Base-by-base conservation (phyloP, 2,113 vertebrate genomes). In the Eptesicus fuscus region DNA sequence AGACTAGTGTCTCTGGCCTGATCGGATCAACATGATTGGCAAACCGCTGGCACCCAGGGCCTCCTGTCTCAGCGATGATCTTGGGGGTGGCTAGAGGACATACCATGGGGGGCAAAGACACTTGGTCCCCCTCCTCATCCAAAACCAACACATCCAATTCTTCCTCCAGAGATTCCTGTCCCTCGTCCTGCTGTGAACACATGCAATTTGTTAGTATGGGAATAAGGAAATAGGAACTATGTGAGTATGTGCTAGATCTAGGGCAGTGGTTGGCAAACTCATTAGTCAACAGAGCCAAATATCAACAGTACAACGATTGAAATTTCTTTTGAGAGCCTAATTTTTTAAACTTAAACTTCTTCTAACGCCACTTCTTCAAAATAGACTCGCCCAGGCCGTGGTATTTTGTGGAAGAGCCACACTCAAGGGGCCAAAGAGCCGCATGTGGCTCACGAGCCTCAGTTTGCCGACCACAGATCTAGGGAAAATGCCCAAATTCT, bases 111-210 rank as follows among this genome's bases (percentile, higher is more conserved):
- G 98, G 84, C 87, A 91, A 90, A 94, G 93, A 94, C 93, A 96
- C 30, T 7, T 96, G 96, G 93, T 90, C 96, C 85, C 94, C 98
- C 74, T 98, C 97, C 96, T 96, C 97, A 96, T 98, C 94, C 97
- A 97, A 88, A 97, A 96, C 94, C 97, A 97, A 97, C 84, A 94
- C 77, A 97, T 96, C 95, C 97, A 97, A 69, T 95, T 98, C 97
- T 97, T 98, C 98, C 94, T 98, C 94, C 96, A 97, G 97, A 1
- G 35, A 96, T 40, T 98, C 98, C 96, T 98, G 97, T 97, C 98
- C 97, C 98, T 98, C 96, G 93, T 98, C 98, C 98, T 98, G 98
- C 97, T 98, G 98, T 98, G 96, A 98, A 98, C 95, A 98, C 96
- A 98, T 0, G 42, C 80, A 88, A 69, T 42, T 96, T 96, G 98